These are phyloP conservation scores for Anaspis maculata DNA, from an alignment of 2,888 invertebrate species.

Conservation along the genomic window DNA sequence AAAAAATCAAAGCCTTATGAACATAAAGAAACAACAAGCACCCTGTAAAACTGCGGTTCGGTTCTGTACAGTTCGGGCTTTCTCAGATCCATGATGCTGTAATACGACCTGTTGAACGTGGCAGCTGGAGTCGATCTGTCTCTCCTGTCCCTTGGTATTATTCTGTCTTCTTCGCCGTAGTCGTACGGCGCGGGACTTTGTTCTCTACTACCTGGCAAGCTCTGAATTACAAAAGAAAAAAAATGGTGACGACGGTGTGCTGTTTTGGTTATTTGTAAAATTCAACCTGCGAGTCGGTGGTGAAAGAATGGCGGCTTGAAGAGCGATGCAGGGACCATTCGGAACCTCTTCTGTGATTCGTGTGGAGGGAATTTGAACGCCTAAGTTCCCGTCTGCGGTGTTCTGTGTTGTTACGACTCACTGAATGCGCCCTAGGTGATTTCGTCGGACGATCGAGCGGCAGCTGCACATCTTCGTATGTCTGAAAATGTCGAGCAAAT, in stretches of 20 bases:
- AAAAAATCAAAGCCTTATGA: slow-evolving; percentile 29
- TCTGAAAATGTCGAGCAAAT: slow-evolving; percentile 38
- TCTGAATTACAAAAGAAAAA: slow-evolving; percentile 36
- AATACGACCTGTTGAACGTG: slow-evolving; percentile 22
- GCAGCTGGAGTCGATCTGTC: slow-evolving; percentile 13
- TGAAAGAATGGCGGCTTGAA: slow-evolving; percentile 57
- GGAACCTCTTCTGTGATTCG: slow-evolving; percentile 25
- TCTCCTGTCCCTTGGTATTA: slow-evolving; percentile 18
- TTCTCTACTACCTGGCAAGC: slow-evolving; percentile 46
- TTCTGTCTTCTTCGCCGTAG: slow-evolving; percentile 26
- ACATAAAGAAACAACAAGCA: slow-evolving; percentile 18
- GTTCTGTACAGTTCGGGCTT: slow-evolving; percentile 37
- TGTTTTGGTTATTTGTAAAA: slow-evolving; percentile 1
- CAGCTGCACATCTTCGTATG: slow-evolving; percentile 44
- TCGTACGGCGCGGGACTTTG: slow-evolving; percentile 44
- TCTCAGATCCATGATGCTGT: slow-evolving; percentile 45
- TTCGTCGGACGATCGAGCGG: no score
- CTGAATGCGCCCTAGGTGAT: slow-evolving; percentile 21
- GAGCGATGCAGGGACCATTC: slow-evolving; percentile 49
- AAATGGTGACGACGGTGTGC: slow-evolving; percentile 1
- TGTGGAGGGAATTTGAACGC: slow-evolving; percentile 36
- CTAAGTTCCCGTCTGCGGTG: slow-evolving; percentile 28
- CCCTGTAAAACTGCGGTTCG: slow-evolving; percentile 34
- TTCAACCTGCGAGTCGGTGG: slow-evolving; percentile 54
- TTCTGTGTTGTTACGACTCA: slow-evolving; percentile 25